A percentile compares a stretch with the other conserved stretches of the same genome.
These are phyloP conservation scores for Psittacula cyanocephala DNA, from an alignment of 2,113 vertebrate genomes.

Conservation along the genomic window DNA sequence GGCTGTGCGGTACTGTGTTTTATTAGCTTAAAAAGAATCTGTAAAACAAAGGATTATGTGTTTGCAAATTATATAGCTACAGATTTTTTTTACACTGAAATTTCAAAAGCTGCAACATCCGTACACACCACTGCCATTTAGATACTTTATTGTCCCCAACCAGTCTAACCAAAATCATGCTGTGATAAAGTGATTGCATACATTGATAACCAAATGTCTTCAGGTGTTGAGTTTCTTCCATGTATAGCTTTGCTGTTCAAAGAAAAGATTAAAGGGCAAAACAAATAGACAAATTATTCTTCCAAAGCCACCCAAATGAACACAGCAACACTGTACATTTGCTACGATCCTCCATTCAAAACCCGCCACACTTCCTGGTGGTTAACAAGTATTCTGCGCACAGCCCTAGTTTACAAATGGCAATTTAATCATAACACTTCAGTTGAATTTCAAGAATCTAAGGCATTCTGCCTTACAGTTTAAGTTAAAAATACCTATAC, in stretches of 20 bases:
- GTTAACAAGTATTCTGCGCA: background rate
- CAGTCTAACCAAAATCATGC: conserved; percentile 37
- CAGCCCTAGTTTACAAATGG: conserved; percentile 46
- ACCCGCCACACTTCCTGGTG: background rate
- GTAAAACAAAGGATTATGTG: conserved; percentile 26
- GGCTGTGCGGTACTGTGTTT: conserved; percentile 68
- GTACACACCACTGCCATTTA: conserved; percentile 11
- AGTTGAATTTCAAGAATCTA: background rate
- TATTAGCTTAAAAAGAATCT: conserved; percentile 64
- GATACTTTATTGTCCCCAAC: conserved; percentile 49
- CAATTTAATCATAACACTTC: background rate
- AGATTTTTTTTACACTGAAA: background rate
- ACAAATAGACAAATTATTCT: conserved; percentile 12
- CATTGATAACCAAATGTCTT: background rate
- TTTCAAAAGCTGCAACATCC: conserved; percentile 58
- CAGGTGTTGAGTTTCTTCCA: background rate
- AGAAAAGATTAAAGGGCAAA: background rate
- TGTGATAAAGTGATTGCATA: conserved; percentile 36
- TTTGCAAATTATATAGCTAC: conserved; percentile 29
- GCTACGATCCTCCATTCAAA: background rate
- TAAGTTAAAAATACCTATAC: conserved; percentile 44
- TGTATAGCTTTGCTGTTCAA: background rate
- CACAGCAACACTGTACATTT: conserved; percentile 39
- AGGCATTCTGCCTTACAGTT: conserved; percentile 44
- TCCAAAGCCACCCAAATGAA: conserved; percentile 34